Evolutionary conservation across 2,797 vertebrate species (phyloP), one percentile per base, ranked within the genome.

Genomic region (Betta splendens): DNA sequence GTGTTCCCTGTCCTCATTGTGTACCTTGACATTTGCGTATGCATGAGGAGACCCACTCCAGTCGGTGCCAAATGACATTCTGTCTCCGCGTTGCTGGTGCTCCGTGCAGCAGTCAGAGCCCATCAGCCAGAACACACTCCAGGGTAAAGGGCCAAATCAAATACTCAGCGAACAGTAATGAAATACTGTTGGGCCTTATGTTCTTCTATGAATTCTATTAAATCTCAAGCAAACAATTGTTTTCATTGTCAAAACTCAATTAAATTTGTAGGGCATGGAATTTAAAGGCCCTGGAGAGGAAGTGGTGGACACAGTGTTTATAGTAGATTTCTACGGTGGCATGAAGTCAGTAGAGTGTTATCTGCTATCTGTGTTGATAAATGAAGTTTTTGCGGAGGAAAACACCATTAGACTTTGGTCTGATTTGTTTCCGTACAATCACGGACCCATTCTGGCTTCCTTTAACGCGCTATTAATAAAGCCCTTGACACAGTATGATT

Each of bases 211-310:
- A 87, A 85, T 87, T 71, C 74, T 61, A 85, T 89, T 82, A 85
- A 83, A 65, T 61, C 52, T 43, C 72, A 65, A 69, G 55, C 69
- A 86, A 88, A 80, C 72, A 75, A 72, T 84, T 82, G 77, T 79
- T 85, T 86, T 84, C 71, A 80, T 87, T 82, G 88, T 86, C 61
- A 76, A 76, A 88, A 81, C 65, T 82, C 70, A 75, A 75, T 82
- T 86, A 74, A 57, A 80, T 66, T 76, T 35, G 6, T 46, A 45
- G 66, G 58, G 58, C 75, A 70, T 74, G 42, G 18, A 53, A 61
- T 75, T 58, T 70, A 59, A 64, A 66, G 28, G 55, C 61, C 52
- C 45, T 3, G 10, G 63, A 74, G 36, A 57, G 42, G 29, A 65
- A 69, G 68, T 45, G 38, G 56, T 43, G 38, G 45, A 56, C 45